Percentiles rank a stretch among this genome's conserved stretches.
These are phyloP conservation scores for Emydura subglobosa DNA, from an alignment of 2,113 vertebrate species.

Conservation along the genomic window DNA sequence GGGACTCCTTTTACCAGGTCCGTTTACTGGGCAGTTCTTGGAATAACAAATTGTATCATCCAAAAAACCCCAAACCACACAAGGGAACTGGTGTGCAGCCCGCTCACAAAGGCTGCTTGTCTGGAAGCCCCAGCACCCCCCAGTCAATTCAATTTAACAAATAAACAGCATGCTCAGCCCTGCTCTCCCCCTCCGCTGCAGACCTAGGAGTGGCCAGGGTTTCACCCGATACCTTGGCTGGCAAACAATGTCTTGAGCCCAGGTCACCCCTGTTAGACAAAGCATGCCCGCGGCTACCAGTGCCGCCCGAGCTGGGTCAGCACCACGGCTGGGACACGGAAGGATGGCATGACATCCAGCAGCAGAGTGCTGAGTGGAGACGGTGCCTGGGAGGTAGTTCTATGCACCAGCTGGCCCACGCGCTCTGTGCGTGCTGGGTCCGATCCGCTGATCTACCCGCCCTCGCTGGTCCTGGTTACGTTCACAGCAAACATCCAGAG, in stretches of 20 bases:
- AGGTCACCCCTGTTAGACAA: background rate
- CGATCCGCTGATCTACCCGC: background rate
- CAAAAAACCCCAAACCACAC: slow-evolving; percentile 68
- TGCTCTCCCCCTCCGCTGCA: background rate
- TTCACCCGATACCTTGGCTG: accelerated
- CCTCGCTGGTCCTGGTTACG: background rate
- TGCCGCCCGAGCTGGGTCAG: background rate
- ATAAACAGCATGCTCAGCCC: background rate
- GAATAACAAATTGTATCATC: slow-evolving; percentile 76
- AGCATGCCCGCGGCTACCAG: background rate
- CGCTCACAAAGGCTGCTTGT: slow-evolving; percentile 69
- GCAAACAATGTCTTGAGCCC: background rate
- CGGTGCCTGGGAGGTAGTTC: background rate
- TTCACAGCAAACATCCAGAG: background rate
- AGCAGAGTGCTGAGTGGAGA: background rate
- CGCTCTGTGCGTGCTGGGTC: background rate
- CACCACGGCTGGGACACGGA: background rate
- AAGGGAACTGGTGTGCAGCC: slow-evolving; percentile 42
- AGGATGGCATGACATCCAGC: background rate
- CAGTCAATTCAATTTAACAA: slow-evolving; percentile 54
- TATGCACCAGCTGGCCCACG: background rate
- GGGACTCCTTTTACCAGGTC: slow-evolving; percentile 31
- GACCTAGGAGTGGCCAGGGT: accelerated
- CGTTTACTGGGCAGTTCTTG: slow-evolving; percentile 56
- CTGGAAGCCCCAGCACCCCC: background rate